A percentile compares a stretch with the other conserved stretches of the same genome.
phyloP scores from a whole-genome alignment of 2,888 invertebrate genomes.

The Pheosia tremula region DNA sequence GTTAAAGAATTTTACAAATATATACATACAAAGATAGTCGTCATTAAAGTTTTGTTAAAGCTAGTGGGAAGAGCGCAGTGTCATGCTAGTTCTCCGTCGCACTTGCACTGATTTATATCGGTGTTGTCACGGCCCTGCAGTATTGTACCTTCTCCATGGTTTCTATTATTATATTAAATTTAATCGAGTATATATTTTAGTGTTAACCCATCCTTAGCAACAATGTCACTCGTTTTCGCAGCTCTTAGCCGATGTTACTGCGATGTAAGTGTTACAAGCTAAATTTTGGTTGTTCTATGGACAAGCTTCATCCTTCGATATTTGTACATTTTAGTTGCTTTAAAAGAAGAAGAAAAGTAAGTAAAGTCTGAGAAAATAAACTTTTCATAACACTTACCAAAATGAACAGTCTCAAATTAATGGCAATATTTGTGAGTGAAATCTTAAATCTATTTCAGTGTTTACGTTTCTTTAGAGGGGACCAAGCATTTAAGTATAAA shows the following conservation, averaged over 20 bases:
- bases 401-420: no score
- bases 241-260: not conserved
- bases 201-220: not conserved
- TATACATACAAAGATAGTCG: no score
- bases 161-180: not conserved
- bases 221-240: not conserved
- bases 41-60: no score
- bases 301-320: not conserved
- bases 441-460: not conserved
- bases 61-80: no score
- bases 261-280: not conserved
- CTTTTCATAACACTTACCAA: no score
- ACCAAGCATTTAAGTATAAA: not conserved
- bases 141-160: no score
- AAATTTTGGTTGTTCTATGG: not conserved
- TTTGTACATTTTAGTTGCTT: not conserved
- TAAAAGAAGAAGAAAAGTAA: not conserved
- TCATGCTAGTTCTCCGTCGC: no score
- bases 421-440: not conserved
- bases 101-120: no score
- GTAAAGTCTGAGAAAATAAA: no score
- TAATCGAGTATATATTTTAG: no score
- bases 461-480: not conserved
- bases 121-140: no score
- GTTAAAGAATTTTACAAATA: no score